Evolutionary conservation across 2,888 invertebrate species (phyloP).

Genomic region (Halictus quadricinctus): DNA sequence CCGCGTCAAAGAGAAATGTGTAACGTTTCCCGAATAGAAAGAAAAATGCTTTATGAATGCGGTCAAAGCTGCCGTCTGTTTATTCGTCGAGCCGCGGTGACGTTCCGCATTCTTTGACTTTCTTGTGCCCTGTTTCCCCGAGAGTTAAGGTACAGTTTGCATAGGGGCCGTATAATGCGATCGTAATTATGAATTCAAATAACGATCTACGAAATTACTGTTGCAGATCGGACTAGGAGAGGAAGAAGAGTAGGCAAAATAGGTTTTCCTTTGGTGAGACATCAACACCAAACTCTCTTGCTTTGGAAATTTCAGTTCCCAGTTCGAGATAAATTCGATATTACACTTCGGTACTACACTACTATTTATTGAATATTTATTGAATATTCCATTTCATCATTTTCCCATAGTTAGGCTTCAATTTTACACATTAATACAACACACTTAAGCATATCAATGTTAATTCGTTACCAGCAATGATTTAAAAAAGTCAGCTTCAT

Average conservation of each 20-base stretch:
- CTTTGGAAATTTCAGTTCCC: not conserved
- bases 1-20: conserved; percentile 13
- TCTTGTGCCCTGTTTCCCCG: not conserved
- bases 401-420: not conserved
- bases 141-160: not conserved
- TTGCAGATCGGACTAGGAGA: not conserved
- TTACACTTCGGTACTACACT: not conserved
- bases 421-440: not conserved
- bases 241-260: not conserved
- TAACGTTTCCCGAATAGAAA: conserved; percentile 1
- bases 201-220: not conserved
- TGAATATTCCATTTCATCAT: not conserved
- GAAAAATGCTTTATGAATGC: conserved; percentile 7
- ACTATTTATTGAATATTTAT: not conserved
- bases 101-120: conserved; percentile 2
- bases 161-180: not conserved
- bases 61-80: conserved; percentile 5
- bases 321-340: not conserved
- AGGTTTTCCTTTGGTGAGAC: not conserved
- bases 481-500: not conserved
- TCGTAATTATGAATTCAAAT: not conserved
- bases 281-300: too few relatives aligned
- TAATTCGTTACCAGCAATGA: not conserved
- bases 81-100: not conserved
- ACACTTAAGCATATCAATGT: not conserved